Percentiles rank a stretch among this genome's conserved stretches.
phyloP scores from a whole-genome alignment of 2,797 vertebrate species.

The Esox lucius region DNA sequence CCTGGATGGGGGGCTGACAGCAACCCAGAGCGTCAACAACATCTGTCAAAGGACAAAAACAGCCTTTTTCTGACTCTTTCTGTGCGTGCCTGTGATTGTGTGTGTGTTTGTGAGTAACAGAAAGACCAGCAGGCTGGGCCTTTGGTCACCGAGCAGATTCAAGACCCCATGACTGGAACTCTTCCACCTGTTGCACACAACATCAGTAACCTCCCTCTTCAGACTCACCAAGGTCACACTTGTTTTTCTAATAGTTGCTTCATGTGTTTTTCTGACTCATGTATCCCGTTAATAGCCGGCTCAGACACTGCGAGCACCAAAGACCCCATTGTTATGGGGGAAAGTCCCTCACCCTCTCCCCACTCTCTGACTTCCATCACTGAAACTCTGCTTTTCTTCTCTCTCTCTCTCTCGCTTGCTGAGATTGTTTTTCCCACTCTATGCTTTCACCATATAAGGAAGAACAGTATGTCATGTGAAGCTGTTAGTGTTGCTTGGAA shows the following conservation, averaged over 20 bases:
- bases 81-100: neutral
- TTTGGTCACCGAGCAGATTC: slow-evolving; percentile 6
- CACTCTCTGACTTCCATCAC: neutral
- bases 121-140: slow-evolving; percentile 6
- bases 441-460: slow-evolving; percentile 22
- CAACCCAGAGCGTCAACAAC: neutral
- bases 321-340: slow-evolving; percentile 16
- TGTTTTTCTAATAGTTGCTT: slow-evolving; percentile 14
- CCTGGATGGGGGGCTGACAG: neutral
- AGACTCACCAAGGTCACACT: neutral
- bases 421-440: neutral
- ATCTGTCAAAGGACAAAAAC: slow-evolving; percentile 11
- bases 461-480: slow-evolving; percentile 3
- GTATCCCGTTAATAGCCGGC: slow-evolving; percentile 14
- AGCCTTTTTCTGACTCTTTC: neutral
- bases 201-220: neutral
- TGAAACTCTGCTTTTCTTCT: neutral
- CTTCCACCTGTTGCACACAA: neutral
- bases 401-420: neutral
- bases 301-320: slow-evolving; percentile 8
- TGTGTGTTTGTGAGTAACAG: neutral
- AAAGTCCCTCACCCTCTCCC: slow-evolving; percentile 16
- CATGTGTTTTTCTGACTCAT: slow-evolving; percentile 21
- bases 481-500: neutral
- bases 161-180: slow-evolving; percentile 6